phyloP scores from a whole-genome alignment of 2,888 invertebrate genomes.

The Hemaris fuciformis region DNA sequence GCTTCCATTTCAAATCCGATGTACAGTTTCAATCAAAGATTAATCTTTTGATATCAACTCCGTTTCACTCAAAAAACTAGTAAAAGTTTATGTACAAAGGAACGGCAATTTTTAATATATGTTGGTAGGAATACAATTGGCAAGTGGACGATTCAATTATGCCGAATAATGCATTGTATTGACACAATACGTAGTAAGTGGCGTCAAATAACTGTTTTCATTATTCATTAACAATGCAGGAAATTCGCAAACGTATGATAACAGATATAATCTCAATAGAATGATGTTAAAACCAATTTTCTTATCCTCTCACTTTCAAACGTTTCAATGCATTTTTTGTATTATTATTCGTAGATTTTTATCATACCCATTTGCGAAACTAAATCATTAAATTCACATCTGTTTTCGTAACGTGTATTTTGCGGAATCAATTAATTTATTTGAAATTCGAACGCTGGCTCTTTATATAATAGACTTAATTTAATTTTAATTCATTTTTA shows the following conservation, averaged over 20 bases:
- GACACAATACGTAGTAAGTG: neutral
- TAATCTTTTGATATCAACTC: neutral
- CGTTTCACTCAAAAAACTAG: neutral
- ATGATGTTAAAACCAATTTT: constrained; percentile 5
- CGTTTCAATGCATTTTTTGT: neutral
- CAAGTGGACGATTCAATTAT: neutral
- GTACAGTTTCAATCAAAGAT: neutral
- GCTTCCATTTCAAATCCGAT: neutral
- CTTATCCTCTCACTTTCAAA: neutral
- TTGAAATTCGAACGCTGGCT: neutral
- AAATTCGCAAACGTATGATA: neutral
- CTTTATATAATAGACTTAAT: neutral
- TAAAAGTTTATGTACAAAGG: neutral
- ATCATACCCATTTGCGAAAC: neutral
- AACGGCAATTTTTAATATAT: neutral
- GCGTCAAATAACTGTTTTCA: constrained; percentile 5
- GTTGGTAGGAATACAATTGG: neutral
- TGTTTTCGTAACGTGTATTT: neutral
- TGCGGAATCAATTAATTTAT: neutral
- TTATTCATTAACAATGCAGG: neutral
- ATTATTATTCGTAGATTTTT: neutral
- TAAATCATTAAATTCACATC: neutral
- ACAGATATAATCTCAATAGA: constrained; percentile 3
- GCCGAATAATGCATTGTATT: neutral
- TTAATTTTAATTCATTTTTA: too few species aligned